These are phyloP conservation scores for Galemys pyrenaicus DNA, from an alignment of 2,113 vertebrate species.

Conservation along the genomic window DNA sequence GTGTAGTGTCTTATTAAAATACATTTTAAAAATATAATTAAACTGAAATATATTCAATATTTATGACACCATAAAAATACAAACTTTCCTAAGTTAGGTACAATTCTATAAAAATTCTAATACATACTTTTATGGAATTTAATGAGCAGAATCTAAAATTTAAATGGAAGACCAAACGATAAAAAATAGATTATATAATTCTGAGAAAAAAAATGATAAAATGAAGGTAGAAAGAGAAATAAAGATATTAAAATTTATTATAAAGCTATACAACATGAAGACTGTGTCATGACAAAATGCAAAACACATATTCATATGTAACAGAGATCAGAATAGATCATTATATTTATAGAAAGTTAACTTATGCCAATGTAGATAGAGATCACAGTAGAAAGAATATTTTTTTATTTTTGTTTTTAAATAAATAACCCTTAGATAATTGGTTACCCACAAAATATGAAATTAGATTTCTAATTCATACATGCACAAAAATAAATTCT, in stretches of 20 bases:
- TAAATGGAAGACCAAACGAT: background rate
- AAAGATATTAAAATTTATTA: background rate
- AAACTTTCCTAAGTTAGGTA: background rate
- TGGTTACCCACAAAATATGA: constrained; percentile 54
- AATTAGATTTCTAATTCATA: constrained; percentile 56
- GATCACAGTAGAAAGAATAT: constrained; percentile 30
- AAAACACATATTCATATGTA: constrained; percentile 36
- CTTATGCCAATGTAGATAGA: constrained; percentile 40
- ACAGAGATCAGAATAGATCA: background rate
- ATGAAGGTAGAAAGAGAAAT: background rate
- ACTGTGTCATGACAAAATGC: background rate
- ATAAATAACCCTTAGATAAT: constrained; percentile 65
- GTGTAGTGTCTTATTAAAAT: background rate
- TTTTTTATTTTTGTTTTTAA: constrained; percentile 60
- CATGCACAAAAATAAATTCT: constrained; percentile 58
- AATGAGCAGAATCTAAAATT: background rate
- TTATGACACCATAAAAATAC: constrained; percentile 1
- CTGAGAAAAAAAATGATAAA: background rate
- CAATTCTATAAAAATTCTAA: background rate
- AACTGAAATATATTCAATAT: background rate
- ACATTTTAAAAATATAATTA: background rate
- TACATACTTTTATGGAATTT: background rate
- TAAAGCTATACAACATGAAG: constrained; percentile 24
- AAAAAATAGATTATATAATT: constrained; percentile 12
- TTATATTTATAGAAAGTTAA: background rate